phyloP scores from a whole-genome alignment of 2,888 invertebrate species.

The Scaptomyza cyrtandrae region DNA sequence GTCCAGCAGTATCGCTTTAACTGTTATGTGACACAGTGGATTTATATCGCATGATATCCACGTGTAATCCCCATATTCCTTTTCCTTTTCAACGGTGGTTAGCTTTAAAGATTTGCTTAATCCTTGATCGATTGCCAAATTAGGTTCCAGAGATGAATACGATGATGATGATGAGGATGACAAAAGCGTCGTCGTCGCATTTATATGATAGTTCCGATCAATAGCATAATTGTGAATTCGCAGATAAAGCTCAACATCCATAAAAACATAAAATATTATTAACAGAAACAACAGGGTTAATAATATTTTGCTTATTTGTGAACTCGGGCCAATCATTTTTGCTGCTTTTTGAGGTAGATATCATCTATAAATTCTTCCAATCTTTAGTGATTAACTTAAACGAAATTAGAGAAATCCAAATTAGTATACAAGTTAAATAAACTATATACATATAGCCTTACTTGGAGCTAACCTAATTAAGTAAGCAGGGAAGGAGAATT shows the following conservation, averaged over 20 bases:
- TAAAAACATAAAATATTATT: conserved; percentile 88
- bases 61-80: conserved; percentile 74
- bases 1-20: conserved; percentile 93
- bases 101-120: conserved; percentile 42
- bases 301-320: conserved; percentile 89
- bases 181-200: conserved; percentile 57
- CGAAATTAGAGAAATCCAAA: not conserved
- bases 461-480: not conserved
- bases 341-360: conserved; percentile 62
- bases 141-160: conserved; percentile 37
- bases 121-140: conserved; percentile 29
- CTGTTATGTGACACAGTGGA: conserved; percentile 92
- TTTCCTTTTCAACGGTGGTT: conserved; percentile 58
- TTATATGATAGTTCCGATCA: conserved; percentile 85
- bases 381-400: conserved; percentile 49
- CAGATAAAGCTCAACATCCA: conserved; percentile 90
- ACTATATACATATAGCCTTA: not conserved
- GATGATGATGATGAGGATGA: conserved; percentile 24
- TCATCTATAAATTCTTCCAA: conserved; percentile 56
- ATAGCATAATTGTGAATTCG: conserved; percentile 89
- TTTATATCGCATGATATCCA: conserved; percentile 89
- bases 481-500: not conserved
- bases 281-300: conserved; percentile 86
- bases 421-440: not conserved
- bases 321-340: conserved; percentile 90